phyloP scores from a whole-genome alignment of 2,888 invertebrate species.

The Lysandra coridon region DNA sequence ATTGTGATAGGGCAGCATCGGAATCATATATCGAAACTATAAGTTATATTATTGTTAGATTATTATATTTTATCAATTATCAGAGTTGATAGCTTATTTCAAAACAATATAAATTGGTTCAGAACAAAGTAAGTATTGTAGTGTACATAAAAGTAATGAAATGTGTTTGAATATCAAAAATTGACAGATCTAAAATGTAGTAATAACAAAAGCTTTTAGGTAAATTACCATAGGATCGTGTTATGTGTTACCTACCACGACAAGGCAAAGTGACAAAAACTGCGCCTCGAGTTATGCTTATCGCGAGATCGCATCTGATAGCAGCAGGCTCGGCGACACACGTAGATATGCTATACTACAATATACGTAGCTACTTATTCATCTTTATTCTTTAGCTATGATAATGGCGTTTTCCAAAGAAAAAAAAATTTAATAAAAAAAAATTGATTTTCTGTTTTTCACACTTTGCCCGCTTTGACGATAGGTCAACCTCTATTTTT shows the following conservation, averaged over 20 bases:
- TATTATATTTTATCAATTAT: no score
- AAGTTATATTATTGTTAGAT: no score
- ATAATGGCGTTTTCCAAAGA: no score
- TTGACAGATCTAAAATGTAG: background rate
- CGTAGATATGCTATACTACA: background rate
- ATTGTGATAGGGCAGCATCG: no score
- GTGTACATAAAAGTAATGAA: background rate
- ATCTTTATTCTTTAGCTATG: background rate
- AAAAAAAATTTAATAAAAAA: no score
- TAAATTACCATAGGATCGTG: background rate
- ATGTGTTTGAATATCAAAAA: background rate
- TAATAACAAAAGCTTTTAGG: background rate
- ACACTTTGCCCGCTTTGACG: no score
- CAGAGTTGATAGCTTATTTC: no score
- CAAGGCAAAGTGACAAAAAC: conserved; percentile 47
- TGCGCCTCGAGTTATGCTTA: conserved; percentile 48
- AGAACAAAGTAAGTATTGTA: no score
- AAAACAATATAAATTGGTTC: no score
- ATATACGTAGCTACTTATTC: background rate
- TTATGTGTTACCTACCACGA: conserved; percentile 25
- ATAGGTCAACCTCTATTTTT: no score
- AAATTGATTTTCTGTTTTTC: no score
- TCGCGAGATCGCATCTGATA: conserved; percentile 45
- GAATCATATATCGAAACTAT: no score
- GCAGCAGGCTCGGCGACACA: conserved; percentile 2